A percentile compares a stretch with the other conserved stretches of the same genome.
phyloP scores from a whole-genome alignment of 2,888 invertebrate species.

The Drosophila merina region DNA sequence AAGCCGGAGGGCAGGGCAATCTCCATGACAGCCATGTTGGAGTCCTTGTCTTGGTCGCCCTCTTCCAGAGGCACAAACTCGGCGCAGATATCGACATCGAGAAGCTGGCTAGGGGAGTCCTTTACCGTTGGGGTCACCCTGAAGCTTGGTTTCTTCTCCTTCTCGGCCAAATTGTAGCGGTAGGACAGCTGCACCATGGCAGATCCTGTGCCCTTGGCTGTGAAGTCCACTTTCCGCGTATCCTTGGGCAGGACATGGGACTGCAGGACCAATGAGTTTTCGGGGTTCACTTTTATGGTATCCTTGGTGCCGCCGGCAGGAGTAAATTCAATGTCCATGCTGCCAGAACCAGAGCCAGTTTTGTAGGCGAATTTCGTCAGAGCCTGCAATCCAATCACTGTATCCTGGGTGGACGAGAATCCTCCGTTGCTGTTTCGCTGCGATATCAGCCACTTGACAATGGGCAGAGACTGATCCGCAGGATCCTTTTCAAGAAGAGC shows the following conservation, averaged over 20 bases:
- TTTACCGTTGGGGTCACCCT: conserved; percentile 94
- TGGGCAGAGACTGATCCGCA: conserved; percentile 83
- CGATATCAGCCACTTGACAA: conserved; percentile 89
- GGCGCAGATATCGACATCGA: conserved; percentile 92
- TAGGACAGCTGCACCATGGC: conserved; percentile 91
- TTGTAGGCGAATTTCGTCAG: conserved; percentile 87
- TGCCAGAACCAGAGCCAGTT: conserved; percentile 83
- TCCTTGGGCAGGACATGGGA: conserved; percentile 86
- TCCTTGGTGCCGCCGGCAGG: conserved; percentile 55
- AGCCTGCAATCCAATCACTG: conserved; percentile 90
- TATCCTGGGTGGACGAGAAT: conserved; percentile 91
- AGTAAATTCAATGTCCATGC: conserved; percentile 72
- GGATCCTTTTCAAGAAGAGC: conserved; percentile 85
- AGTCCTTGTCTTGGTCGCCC: conserved; percentile 84
- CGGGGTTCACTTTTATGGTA: conserved; percentile 86
- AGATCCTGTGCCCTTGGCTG: conserved; percentile 92
- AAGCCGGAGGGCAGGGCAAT: conserved; percentile 96
- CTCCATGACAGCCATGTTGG: conserved; percentile 96
- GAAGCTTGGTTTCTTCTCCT: conserved; percentile 94
- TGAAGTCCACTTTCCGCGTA: conserved; percentile 88
- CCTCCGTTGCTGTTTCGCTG: conserved; percentile 89
- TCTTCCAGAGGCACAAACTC: conserved; percentile 85
- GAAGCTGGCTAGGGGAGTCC: conserved; percentile 90
- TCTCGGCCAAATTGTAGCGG: conserved; percentile 92
- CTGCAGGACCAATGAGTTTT: conserved; percentile 93